Percentiles rank a stretch among this genome's conserved stretches.
phyloP scores from a whole-genome alignment of 2,888 invertebrate genomes.

The Drosophila paramelanica region DNA sequence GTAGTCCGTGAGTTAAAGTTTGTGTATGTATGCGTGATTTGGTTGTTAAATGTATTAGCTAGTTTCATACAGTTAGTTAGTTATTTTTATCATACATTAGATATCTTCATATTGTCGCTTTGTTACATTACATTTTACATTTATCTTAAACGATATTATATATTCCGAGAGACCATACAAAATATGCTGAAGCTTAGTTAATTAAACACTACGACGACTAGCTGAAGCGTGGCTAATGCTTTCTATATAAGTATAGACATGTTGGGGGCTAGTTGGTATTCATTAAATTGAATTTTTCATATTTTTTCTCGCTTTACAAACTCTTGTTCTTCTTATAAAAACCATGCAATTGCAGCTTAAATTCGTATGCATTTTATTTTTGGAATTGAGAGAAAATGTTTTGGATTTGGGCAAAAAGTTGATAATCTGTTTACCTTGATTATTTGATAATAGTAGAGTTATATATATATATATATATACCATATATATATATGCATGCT shows the following conservation, averaged over 20 bases:
- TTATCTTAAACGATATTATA: conserved; percentile 56
- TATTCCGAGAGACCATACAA: conserved; percentile 59
- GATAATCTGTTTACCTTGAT: conserved; percentile 15
- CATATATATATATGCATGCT: conserved; percentile 43
- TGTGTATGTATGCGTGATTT: conserved; percentile 46
- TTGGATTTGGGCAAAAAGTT: conserved; percentile 12
- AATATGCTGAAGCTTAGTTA: conserved; percentile 72
- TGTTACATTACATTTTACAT: conserved; percentile 79
- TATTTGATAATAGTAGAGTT: conserved; percentile 33
- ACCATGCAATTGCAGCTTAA: conserved; percentile 77
- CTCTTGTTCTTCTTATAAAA: conserved; percentile 46
- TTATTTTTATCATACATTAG: conserved; percentile 66
- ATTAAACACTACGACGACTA: conserved; percentile 67
- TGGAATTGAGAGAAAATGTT: conserved; percentile 25
- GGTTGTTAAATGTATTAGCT: conserved; percentile 44
- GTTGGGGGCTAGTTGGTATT: conserved; percentile 38
- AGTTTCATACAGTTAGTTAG: conserved; percentile 53
- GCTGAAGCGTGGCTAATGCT: conserved; percentile 72
- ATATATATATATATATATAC: conserved; percentile 8
- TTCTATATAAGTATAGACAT: conserved; percentile 25
- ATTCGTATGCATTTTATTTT: conserved; percentile 67
- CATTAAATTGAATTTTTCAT: conserved; percentile 27
- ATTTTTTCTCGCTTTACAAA: conserved; percentile 39
- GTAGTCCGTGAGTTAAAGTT: conserved; percentile 55
- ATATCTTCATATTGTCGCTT: conserved; percentile 75